Evolutionary conservation across 2,797 vertebrate species (phyloP), one percentile per base, ranked within the genome.

Genomic region (Adelosebastes latens): DNA sequence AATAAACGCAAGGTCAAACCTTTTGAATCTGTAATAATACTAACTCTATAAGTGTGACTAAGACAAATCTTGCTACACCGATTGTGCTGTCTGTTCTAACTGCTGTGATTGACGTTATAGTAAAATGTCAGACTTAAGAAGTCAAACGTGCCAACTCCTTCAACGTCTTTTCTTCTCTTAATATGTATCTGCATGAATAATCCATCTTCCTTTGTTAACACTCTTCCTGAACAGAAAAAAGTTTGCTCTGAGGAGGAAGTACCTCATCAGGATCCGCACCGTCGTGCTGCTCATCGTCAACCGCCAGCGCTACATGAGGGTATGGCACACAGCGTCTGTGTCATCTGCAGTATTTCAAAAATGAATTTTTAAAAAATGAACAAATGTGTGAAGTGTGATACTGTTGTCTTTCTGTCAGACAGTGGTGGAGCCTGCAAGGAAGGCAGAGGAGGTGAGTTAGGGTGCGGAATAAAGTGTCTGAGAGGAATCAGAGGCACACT

Each of bases 271-370:
- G 92, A 95, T 99, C 62, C 96, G 96, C 78, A 97, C 98, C 0
- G 68, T 95, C 13, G 94, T 97, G 75, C 95, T 94, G 80, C 94
- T 98, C 55, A 96, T 97, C 0, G 80, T 97, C 79, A 97, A 96
- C 90, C 95, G 96, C 42, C 96, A 95, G 89, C 95, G 96, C 64
- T 97, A 97, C 93, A 96, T 98, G 92, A 97, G 97, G 97, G 98
- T 99, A 96, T 93, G 91, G 91, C 80, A 8, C 66, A 8, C 77
- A 49, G 29, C 69, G 63, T 79, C 34, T 29, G 29, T 58, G 71
- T 59, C 8, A 8, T 73, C 64, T 53, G 4, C 55, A 56, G 39
- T 16, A 2, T 24, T 46, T 60, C 5, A 67, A 39, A 22, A 69
- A 77, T 24, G 6, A 70, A 82, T 42, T 42, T 20, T n/a, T 8